A percentile compares a stretch with the other conserved stretches of the same genome.
Conservation (phyloP, 2,113 vertebrate species). For the Circaetus gallicus region DNA sequence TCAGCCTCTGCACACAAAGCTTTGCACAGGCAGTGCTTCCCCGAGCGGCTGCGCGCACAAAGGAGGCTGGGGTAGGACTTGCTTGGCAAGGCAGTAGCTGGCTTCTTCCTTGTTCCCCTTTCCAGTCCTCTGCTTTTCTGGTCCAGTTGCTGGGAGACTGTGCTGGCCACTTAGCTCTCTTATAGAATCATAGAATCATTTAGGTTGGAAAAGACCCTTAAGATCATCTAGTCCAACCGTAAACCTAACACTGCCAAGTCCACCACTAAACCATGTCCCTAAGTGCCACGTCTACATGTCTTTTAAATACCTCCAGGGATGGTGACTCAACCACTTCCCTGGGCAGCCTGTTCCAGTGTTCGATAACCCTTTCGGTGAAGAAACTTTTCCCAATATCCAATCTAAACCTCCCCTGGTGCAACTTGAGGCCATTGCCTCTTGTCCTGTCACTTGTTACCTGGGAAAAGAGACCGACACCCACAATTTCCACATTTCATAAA, state of each 20-base stretch:
- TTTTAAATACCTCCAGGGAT: not conserved
- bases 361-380: not conserved
- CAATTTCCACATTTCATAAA: not conserved
- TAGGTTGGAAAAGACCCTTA: not conserved
- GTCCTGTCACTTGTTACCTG: not conserved
- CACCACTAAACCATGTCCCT: not conserved
- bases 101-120: not conserved
- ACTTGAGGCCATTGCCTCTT: not conserved
- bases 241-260: not conserved
- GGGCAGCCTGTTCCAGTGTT: not conserved
- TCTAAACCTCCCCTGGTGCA: not conserved
- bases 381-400: not conserved
- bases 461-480: not conserved
- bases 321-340: not conserved
- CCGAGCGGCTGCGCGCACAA: fast-evolving
- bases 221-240: fast-evolving
- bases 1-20: not conserved
- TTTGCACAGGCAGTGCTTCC: not conserved
- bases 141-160: not conserved
- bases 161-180: not conserved
- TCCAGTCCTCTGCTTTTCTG: not conserved
- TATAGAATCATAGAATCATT: not conserved
- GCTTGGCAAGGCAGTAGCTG: not conserved
- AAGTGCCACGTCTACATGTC: fast-evolving
- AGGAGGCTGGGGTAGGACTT: not conserved